Evolutionary conservation across 2,113 vertebrate genomes (phyloP), one percentile per base, ranked within the genome.

Genomic region (Mesembrinibis cayennensis): DNA sequence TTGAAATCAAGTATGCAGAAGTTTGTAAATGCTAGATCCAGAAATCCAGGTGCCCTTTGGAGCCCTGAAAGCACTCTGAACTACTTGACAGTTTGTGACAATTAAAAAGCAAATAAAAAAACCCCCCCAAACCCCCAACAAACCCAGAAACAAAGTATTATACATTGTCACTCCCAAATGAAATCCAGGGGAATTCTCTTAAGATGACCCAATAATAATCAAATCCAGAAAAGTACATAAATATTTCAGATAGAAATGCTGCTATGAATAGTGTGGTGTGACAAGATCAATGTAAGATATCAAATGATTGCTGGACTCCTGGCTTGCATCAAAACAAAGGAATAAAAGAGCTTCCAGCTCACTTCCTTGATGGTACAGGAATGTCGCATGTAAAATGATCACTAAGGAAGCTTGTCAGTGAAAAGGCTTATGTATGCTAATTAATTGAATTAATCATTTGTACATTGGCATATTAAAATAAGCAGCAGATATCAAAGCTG

Each of bases 401-500:
- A 50, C 38, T 84, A n/a, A 95, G 65, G 87, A 90, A 89, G 78
- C 61, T 76, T 87, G 69, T 91, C 87, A 84, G 44, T 81, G 61
- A 87, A 79, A 76, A 87, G 22, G 49, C 59, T 73, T 70, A 50
- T 7, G 11, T 53, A 58, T 89, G 44, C 62, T 83, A 69, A 92
- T 94, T 76, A 91, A 77, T 87, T 77, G 45, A 36, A 77, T 91
- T 95, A 89, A 81, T 61, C 18, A 82, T 80, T 77, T 93, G 36
- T 83, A 50, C 40, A 63, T 16, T 76, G 44, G n/a, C 82, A 59
- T 85, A 77, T 79, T 61, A 77, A 94, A 92, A 83, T 76, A 49
- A 66, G 36, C 36, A 58, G 50, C 8, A 5, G 45, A 58, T 84
- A 73, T 61, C 12, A 85, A 70, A 82, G 10, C 32, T 40, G 45